Conservation (phyloP, 2,888 invertebrate genomes). For the Iselma pallidipennis region DNA sequence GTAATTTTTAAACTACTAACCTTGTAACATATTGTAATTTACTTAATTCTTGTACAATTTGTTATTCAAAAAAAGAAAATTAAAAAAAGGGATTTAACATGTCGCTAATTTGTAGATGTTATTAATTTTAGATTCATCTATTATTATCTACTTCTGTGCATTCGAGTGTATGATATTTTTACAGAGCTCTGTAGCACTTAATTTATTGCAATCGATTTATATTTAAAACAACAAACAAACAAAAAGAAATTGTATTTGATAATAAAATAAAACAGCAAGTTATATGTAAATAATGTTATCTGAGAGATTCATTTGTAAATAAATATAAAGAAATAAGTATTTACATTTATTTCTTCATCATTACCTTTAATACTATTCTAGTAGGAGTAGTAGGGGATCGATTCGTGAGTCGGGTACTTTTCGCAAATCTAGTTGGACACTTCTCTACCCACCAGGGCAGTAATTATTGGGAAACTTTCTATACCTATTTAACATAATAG, state of each 20-base stretch:
- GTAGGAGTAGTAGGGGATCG: no score
- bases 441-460: no score
- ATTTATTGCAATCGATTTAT: constrained; percentile 49
- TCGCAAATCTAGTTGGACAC: no score
- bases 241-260: constrained; percentile 41
- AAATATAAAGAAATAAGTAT: constrained; percentile 33
- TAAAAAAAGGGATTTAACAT: constrained; percentile 17
- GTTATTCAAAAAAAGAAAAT: constrained; percentile 35
- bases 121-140: constrained; percentile 35
- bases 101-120: constrained; percentile 42
- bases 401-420: no score
- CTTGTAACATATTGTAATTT: constrained; percentile 32
- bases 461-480: no score
- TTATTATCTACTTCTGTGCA: constrained; percentile 29
- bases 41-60: constrained; percentile 48
- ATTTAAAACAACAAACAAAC: constrained; percentile 2
- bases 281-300: constrained; percentile 48
- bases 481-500: no score
- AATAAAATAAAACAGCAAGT: constrained; percentile 38
- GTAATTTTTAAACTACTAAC: constrained; percentile 23
- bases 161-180: constrained; percentile 44
- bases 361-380: not conserved
- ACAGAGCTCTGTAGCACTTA: constrained; percentile 43
- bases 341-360: not conserved
- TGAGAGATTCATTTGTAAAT: constrained; percentile 43